phyloP scores from a whole-genome alignment of 1,140 invertebrate genomes.

The Coelopa frigida region DNA sequence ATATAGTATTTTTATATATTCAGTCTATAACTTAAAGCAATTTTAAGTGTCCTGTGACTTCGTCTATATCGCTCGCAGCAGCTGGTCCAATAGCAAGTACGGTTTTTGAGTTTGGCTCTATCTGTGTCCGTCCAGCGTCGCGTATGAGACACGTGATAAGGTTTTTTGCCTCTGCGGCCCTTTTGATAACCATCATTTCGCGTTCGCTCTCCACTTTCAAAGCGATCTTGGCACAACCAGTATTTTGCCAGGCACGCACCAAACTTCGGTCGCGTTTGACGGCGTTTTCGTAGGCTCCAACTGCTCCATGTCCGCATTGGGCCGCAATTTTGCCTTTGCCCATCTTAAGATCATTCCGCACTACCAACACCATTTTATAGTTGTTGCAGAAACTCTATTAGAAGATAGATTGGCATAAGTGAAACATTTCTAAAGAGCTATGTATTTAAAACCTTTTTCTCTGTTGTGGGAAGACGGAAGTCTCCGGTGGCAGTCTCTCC shows the following conservation, averaged over 20 bases:
- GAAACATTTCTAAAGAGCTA: conserved; percentile 1
- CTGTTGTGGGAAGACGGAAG: not conserved
- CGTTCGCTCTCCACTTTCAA: conserved; percentile 63
- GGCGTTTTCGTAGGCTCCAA: conserved; percentile 67
- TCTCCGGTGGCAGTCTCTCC: conserved; percentile 1
- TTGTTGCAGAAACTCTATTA: conserved; percentile 46
- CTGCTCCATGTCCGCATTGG: conserved; percentile 86
- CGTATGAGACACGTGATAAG: conserved; percentile 66
- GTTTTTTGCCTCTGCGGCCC: conserved; percentile 59
- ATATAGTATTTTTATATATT: not conserved
- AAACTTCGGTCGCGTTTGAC: conserved; percentile 54
- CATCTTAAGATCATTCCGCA: conserved; percentile 88
- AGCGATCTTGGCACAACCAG: conserved; percentile 78
- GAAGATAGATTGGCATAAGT: conserved; percentile 17
- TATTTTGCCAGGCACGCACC: conserved; percentile 65
- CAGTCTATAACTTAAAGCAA: conserved; percentile 53
- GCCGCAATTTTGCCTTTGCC: conserved; percentile 89
- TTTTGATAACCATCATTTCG: conserved; percentile 57
- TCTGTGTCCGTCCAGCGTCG: conserved; percentile 88
- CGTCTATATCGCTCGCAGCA: conserved; percentile 62
- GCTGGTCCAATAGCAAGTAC: conserved; percentile 88
- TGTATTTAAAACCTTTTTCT: not conserved
- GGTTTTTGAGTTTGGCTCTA: conserved; percentile 75
- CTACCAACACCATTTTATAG: conserved; percentile 78
- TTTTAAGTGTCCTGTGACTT: conserved; percentile 83